phyloP scores from a whole-genome alignment of 2,797 vertebrate species.

The Decapterus maruadsi region DNA sequence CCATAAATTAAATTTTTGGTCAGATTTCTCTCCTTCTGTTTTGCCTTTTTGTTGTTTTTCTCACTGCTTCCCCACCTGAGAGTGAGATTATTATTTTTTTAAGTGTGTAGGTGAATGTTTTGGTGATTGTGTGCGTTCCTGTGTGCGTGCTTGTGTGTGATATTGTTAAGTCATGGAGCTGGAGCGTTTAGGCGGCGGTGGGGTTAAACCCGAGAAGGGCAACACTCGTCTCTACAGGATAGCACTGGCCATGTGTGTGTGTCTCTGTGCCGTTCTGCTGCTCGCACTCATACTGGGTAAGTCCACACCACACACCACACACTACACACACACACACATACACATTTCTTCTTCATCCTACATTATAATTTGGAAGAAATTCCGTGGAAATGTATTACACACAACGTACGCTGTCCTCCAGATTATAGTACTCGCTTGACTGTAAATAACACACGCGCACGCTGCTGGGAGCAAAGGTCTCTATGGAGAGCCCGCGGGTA shows the following conservation, averaged over 20 bases:
- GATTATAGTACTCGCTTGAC: slow-evolving; percentile 57
- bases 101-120: background rate
- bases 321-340: slow-evolving; percentile 33
- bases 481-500: slow-evolving; percentile 21
- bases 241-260: slow-evolving; percentile 87
- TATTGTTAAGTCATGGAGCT: slow-evolving; percentile 76
- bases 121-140: slow-evolving; percentile 12
- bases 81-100: background rate
- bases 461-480: slow-evolving; percentile 55
- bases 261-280: slow-evolving; percentile 79
- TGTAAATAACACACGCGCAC: slow-evolving; percentile 52
- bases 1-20: background rate
- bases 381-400: slow-evolving; percentile 5
- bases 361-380: slow-evolving; percentile 70
- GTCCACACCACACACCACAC: slow-evolving; percentile 60
- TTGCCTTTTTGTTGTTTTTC: background rate
- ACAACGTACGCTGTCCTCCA: slow-evolving; percentile 17
- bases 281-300: slow-evolving; percentile 85
- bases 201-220: slow-evolving; percentile 74
- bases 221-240: slow-evolving; percentile 83
- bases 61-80: background rate
- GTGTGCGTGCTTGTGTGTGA: slow-evolving; percentile 9
- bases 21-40: background rate
- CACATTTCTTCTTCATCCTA: slow-evolving; percentile 35
- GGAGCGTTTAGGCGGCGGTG: slow-evolving; percentile 75